Evolutionary conservation across 2,113 vertebrate species (phyloP).

Genomic region (Xiphophorus maculatus): DNA sequence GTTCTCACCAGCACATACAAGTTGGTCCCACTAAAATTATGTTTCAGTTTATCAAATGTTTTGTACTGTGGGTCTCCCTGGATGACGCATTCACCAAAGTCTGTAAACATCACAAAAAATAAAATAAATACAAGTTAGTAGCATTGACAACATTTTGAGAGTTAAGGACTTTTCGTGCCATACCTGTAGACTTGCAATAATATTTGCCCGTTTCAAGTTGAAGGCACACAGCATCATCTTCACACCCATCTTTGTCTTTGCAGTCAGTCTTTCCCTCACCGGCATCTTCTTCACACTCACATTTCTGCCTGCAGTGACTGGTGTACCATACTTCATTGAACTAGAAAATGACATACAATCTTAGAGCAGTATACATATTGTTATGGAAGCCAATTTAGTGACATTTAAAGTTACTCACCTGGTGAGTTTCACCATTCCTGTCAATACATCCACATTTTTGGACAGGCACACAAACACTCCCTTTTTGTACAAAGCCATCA

Average conservation of each 20-base stretch:
- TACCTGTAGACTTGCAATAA: conserved; percentile 78
- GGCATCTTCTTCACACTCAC: conserved; percentile 71
- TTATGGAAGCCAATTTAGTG: not conserved
- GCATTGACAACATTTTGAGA: not conserved
- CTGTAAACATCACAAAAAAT: conserved; percentile 54
- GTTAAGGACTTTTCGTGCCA: not conserved
- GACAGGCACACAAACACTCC: conserved; percentile 79
- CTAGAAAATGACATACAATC: conserved; percentile 58
- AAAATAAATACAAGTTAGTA: not conserved
- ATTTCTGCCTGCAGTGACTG: conserved; percentile 76
- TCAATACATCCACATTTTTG: conserved; percentile 83
- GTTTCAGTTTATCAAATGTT: conserved; percentile 81
- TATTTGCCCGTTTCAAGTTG: conserved; percentile 71
- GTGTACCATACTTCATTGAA: conserved; percentile 83
- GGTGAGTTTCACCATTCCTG: conserved; percentile 74
- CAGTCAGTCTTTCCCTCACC: conserved; percentile 67
- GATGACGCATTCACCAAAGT: conserved; percentile 78
- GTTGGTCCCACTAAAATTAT: conserved; percentile 79
- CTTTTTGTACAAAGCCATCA: conserved; percentile 79
- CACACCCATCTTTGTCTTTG: conserved; percentile 66
- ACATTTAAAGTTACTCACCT: conserved; percentile 66
- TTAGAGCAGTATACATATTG: not conserved
- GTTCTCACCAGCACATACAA: conserved; percentile 81
- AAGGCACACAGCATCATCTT: conserved; percentile 69
- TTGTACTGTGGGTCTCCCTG: conserved; percentile 77